A percentile compares a stretch with the other conserved stretches of the same genome.
Conservation (phyloP, 1,140 invertebrate genomes). For the Akabosia matsudoensis region DNA sequence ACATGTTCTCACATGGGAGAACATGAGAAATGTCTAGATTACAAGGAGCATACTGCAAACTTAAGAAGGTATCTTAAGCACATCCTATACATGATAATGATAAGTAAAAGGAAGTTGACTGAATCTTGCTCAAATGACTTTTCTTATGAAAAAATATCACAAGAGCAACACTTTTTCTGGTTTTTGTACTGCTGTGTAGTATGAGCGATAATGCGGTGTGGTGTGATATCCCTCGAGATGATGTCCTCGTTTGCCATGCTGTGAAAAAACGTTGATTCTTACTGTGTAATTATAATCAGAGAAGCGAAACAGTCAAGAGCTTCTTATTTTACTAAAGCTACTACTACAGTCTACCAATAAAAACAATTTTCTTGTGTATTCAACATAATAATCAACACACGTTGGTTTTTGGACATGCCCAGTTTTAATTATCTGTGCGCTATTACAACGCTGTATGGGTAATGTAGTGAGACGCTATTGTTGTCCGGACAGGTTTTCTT, state of each 20-base stretch:
- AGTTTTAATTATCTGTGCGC: not conserved
- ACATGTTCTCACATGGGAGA: too few species aligned
- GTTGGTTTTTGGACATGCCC: not conserved
- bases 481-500: too few species aligned
- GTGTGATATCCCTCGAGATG: not conserved
- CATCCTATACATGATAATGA: too few species aligned
- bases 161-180: too few species aligned
- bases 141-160: too few species aligned
- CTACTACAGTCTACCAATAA: not conserved
- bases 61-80: too few species aligned
- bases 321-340: not conserved
- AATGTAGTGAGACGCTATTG: too few species aligned
- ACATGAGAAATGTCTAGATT: not conserved
- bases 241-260: conserved; percentile 22
- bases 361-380: not conserved
- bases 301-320: not conserved
- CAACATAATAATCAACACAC: not conserved
- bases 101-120: too few species aligned
- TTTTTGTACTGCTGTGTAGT: conserved; percentile 8
- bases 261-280: conserved; percentile 3
- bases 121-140: too few species aligned
- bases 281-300: conserved; percentile 12
- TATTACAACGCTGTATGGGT: too few species aligned
- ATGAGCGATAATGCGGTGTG: conserved; percentile 14
- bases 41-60: too few species aligned